A percentile compares a stretch with the other conserved stretches of the same genome.
Conservation (phyloP, 2,888 invertebrate genomes). For the Eupsilia transversa region DNA sequence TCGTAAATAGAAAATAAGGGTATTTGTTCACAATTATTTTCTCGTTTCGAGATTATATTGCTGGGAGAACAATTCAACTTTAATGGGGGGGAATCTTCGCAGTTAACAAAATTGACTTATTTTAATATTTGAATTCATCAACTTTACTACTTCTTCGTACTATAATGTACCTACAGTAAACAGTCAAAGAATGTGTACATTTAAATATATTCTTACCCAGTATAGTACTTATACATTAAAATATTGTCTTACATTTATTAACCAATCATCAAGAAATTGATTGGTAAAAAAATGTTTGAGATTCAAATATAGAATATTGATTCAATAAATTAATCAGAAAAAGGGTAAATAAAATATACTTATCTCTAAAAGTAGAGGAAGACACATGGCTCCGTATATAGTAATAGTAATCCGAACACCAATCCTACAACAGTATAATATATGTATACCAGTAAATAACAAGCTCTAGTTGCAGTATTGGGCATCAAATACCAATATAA, state of each 20-base stretch:
- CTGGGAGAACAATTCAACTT: not conserved
- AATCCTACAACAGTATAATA: not conserved
- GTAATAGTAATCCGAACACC: not conserved
- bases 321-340: not conserved
- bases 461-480: slow-evolving; percentile 18
- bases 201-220: slow-evolving; percentile 17
- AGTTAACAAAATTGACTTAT: not conserved
- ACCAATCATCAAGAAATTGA: slow-evolving; percentile 26
- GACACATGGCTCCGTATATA: slow-evolving; percentile 21
- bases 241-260: slow-evolving; percentile 27
- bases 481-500: not conserved
- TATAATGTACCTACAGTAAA: slow-evolving; percentile 45
- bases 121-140: not conserved
- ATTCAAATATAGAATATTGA: slow-evolving; percentile 37
- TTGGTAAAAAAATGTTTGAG: slow-evolving; percentile 22
- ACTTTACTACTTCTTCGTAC: slow-evolving; percentile 10
- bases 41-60: slow-evolving; percentile 5
- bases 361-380: slow-evolving; percentile 15
- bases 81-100: not conserved
- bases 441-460: not conserved
- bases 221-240: slow-evolving; percentile 26
- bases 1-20: not conserved
- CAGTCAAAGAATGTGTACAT: slow-evolving; percentile 14
- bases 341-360: not conserved
- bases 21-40: not conserved